Evolutionary conservation across 2,888 invertebrate genomes (phyloP), one percentile per base, ranked within the genome.

Genomic region (Thecophora atra): DNA sequence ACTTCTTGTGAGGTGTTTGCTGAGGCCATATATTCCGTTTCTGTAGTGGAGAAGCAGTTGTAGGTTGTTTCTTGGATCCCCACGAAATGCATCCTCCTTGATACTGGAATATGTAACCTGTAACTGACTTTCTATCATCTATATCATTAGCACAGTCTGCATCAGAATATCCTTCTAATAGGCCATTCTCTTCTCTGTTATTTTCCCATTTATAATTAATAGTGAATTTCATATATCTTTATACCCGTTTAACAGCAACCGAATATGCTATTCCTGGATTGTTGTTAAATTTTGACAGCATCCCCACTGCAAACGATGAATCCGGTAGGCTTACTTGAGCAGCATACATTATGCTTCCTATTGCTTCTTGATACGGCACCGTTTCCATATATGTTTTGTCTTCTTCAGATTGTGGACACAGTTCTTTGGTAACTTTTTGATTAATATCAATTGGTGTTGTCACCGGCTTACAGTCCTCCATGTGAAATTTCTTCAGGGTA

Each of bases 21-120:
- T 44, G 75, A 6, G 0, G 74, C 69, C 71, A 76, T 75, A 37
- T 72, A 76, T 52, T 77, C 74, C 0, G 76, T 75, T 47, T 76
- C 75, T 0, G 75, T 70, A 28, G 72, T 73, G 11, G 76, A 76
- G 6, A 76, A 3, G 76, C 71, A 0, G n/a, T n/a, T n/a, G n/a
- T n/a, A 21, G 66, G 64, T 42, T 76, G 75, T 4, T 67, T 58
- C 21, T 72, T 74, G 3, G 54, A 54, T 17, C n/a, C 54, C 54
- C 54, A 54, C 19, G 54, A 54, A 54, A 54, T 54, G n/a, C 54
- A 54, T 54, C 54, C 54, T 54, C 54, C 54, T 54, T 54, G 54
- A 19, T n/a, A 19, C n/a, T n/a, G 19, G 19, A 17, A 17, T n/a
- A n/a, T 54, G 54, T 54, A 54, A 19, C 54, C 54, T 7, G 54